A percentile compares a stretch with the other conserved stretches of the same genome.
Conservation (phyloP, 1,140 invertebrate species). For the Medauroidea extradentata region DNA sequence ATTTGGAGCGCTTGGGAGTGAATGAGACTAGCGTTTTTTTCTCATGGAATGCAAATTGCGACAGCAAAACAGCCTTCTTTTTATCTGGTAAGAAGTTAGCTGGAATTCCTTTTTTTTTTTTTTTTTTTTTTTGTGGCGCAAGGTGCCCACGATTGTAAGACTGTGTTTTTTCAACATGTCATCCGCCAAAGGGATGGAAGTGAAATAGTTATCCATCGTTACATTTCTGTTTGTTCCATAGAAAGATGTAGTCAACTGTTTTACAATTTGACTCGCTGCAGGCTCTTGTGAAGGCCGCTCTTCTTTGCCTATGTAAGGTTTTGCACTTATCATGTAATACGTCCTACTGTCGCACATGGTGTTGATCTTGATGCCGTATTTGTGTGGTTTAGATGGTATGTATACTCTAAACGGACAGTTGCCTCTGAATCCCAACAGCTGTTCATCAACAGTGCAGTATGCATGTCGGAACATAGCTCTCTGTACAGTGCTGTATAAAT, state of each 20-base stretch:
- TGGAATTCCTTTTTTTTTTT: conserved; percentile 36
- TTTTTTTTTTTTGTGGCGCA: conserved; percentile 34
- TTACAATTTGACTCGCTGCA: conserved; percentile 3
- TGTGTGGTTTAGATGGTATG: conserved; percentile 34
- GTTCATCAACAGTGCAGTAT: conserved; percentile 35
- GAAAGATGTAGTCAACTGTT: conserved; percentile 12
- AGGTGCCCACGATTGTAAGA: conserved; percentile 32
- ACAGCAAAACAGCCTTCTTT: background rate
- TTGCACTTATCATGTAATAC: conserved; percentile 23
- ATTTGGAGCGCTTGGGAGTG: conserved; percentile 24
- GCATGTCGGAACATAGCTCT: conserved; percentile 11
- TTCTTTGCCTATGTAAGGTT: background rate
- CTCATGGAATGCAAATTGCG: conserved; percentile 9
- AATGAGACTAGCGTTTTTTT: conserved; percentile 28
- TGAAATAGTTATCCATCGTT: conserved; percentile 44
- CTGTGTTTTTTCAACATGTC: conserved; percentile 27
- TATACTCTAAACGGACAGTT: conserved; percentile 34
- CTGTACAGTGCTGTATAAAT: conserved; percentile 8
- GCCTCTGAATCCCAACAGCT: conserved; percentile 32
- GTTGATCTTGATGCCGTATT: conserved; percentile 29
- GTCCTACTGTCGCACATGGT: conserved; percentile 22
- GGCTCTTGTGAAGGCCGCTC: too few relatives aligned
- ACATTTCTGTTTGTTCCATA: conserved; percentile 33
- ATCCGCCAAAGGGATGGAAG: conserved; percentile 30
- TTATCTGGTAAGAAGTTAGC: background rate